Conservation (phyloP, 2,113 vertebrate species). For the Anolis sagrei region DNA sequence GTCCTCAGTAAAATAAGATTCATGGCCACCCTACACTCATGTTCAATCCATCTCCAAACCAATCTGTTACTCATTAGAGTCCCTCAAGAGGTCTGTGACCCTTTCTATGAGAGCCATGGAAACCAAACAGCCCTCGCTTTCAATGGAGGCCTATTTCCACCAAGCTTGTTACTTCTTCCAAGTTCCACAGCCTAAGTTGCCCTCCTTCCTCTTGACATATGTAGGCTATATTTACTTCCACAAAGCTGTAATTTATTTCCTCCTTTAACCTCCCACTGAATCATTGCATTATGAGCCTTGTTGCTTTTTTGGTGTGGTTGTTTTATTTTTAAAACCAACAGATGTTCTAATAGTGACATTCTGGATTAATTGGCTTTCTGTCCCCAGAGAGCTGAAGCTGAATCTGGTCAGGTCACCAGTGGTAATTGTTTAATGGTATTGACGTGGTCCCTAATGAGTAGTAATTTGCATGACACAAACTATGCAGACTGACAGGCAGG, state of each 20-base stretch:
- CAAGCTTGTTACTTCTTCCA: background rate
- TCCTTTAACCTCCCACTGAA: conserved; percentile 35
- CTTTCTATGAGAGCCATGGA: background rate
- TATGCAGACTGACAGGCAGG: background rate
- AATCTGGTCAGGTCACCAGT: conserved; percentile 18
- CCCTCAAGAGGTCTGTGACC: background rate
- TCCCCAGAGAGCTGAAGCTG: conserved; percentile 8
- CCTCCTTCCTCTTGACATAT: background rate
- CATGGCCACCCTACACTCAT: too few relatives aligned
- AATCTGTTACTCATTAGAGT: too few relatives aligned
- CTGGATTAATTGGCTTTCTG: background rate
- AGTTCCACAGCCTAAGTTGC: background rate
- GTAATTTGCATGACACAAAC: background rate
- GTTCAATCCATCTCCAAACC: background rate
- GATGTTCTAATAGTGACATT: conserved; percentile 17
- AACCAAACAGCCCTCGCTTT: background rate
- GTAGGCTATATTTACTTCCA: conserved; percentile 18
- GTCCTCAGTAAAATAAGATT: too few relatives aligned
- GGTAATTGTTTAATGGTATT: conserved; percentile 34
- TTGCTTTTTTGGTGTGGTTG: conserved; percentile 24
- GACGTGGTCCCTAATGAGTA: conserved; percentile 16
- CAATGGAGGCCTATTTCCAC: background rate
- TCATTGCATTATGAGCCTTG: conserved; percentile 16
- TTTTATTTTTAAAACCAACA: conserved; percentile 10
- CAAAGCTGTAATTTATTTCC: conserved; percentile 26